Conservation (phyloP, 2,113 vertebrate genomes). For the Eclectus roratus region DNA sequence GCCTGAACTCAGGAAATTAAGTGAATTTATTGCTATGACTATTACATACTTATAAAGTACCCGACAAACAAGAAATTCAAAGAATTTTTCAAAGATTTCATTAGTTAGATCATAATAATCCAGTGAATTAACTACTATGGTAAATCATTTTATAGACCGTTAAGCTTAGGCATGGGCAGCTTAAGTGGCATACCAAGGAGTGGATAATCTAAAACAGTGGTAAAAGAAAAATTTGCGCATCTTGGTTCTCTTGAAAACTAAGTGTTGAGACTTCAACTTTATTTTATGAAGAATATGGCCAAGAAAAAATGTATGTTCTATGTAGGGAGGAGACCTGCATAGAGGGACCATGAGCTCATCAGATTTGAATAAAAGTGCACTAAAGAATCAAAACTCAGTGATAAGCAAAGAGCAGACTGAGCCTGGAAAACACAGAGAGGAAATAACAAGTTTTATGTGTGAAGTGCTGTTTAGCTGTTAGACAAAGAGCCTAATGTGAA, state of each 20-base stretch:
- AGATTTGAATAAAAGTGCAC: background rate
- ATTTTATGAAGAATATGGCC: background rate
- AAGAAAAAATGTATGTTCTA: background rate
- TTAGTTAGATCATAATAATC: background rate
- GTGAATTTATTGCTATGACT: background rate
- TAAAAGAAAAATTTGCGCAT: background rate
- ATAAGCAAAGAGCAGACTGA: background rate
- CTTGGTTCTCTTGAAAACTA: background rate
- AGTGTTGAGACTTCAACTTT: background rate
- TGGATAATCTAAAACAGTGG: background rate
- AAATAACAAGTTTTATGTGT: background rate
- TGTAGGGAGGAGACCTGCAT: background rate
- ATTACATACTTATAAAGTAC: background rate
- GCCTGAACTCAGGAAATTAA: background rate
- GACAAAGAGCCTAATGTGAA: background rate
- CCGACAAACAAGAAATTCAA: background rate
- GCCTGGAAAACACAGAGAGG: background rate
- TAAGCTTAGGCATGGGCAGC: background rate
- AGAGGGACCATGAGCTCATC: background rate
- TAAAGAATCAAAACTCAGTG: background rate
- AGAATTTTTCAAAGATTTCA: slow-evolving; percentile 6
- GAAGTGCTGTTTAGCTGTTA: background rate
- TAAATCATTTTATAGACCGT: background rate
- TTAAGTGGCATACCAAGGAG: background rate
- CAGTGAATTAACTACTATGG: background rate